Evolutionary conservation across 2,888 invertebrate genomes (phyloP).

Genomic region (Metalampra italica): DNA sequence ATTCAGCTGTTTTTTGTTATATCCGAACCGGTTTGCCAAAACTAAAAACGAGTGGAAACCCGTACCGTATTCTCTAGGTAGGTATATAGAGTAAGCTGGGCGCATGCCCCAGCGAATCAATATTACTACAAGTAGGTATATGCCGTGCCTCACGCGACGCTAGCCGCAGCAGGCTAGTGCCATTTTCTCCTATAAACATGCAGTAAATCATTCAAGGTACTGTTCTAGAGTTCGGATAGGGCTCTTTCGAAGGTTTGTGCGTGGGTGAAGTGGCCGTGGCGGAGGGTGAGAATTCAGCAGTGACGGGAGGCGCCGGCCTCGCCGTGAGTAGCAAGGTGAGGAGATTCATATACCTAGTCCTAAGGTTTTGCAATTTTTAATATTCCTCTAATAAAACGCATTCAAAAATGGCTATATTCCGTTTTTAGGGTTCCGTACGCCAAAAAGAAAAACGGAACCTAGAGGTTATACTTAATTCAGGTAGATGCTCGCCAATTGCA

Average conservation of each 20-base stretch:
- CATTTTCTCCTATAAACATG: not conserved
- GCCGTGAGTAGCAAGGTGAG: slow-evolving; percentile 72
- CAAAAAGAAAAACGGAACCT: too few relatives aligned
- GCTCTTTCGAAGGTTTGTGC: slow-evolving; percentile 24
- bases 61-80: not conserved
- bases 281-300: slow-evolving; percentile 59
- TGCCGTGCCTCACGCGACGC: slow-evolving; percentile 2
- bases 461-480: too few relatives aligned
- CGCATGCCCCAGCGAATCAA: slow-evolving; percentile 7
- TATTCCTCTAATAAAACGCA: too few relatives aligned
- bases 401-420: too few relatives aligned
- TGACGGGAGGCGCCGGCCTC: slow-evolving; percentile 74
- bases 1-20: too few relatives aligned
- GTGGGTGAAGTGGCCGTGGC: slow-evolving; percentile 58
- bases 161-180: slow-evolving; percentile 1
- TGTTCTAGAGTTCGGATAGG: not conserved
- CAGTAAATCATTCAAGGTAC: not conserved
- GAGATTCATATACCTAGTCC: not conserved
- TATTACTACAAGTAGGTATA: slow-evolving; percentile 3
- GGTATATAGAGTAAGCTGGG: too few relatives aligned
- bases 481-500: too few relatives aligned
- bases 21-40: too few relatives aligned
- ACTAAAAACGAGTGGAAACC: not conserved
- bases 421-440: too few relatives aligned
- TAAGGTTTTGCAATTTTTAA: not conserved